These are phyloP conservation scores for Acanthosepion esculentum DNA, from an alignment of 2,888 invertebrate genomes.

Conservation along the genomic window DNA sequence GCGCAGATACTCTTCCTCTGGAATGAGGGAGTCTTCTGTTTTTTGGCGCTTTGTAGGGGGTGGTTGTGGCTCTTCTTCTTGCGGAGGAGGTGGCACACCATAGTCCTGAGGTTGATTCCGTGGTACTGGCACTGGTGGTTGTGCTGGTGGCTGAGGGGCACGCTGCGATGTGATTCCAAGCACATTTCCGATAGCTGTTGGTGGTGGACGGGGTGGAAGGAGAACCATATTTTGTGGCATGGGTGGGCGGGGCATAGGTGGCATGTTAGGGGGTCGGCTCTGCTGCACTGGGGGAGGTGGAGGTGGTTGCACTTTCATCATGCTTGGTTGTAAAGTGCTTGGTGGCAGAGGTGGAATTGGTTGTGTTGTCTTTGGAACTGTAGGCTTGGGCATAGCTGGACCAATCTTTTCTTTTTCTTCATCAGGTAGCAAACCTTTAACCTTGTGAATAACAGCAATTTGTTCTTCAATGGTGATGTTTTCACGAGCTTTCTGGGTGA, in stretches of 20 bases:
- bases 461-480: slow-evolving; percentile 97
- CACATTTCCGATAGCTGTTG: slow-evolving; percentile 2
- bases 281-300: slow-evolving; percentile 63
- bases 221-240: slow-evolving; percentile 63
- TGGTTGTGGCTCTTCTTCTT: slow-evolving; percentile 81
- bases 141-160: slow-evolving; percentile 37
- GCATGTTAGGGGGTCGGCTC: slow-evolving; percentile 56
- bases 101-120: slow-evolving; percentile 50
- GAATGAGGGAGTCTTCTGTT: slow-evolving; percentile 93
- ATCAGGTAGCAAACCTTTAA: slow-evolving; percentile 93
- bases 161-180: neutral
- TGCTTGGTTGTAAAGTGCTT: slow-evolving; percentile 59
- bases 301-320: slow-evolving; percentile 67
- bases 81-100: slow-evolving; percentile 52
- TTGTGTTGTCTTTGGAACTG: slow-evolving; percentile 53
- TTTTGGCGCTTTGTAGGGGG: slow-evolving; percentile 90
- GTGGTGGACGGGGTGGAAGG: slow-evolving; percentile 66
- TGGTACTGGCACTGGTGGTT: slow-evolving; percentile 50
- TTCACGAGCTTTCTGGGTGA: slow-evolving; percentile 92
- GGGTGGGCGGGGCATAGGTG: slow-evolving; percentile 55
- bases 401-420: slow-evolving; percentile 98
- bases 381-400: slow-evolving; percentile 78
- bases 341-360: slow-evolving; percentile 68
- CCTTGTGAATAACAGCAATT: slow-evolving; percentile 97
- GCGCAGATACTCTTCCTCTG: slow-evolving; percentile 85